phyloP scores from a whole-genome alignment of 2,797 vertebrate genomes.

The Coranthus polyacanthus region DNA sequence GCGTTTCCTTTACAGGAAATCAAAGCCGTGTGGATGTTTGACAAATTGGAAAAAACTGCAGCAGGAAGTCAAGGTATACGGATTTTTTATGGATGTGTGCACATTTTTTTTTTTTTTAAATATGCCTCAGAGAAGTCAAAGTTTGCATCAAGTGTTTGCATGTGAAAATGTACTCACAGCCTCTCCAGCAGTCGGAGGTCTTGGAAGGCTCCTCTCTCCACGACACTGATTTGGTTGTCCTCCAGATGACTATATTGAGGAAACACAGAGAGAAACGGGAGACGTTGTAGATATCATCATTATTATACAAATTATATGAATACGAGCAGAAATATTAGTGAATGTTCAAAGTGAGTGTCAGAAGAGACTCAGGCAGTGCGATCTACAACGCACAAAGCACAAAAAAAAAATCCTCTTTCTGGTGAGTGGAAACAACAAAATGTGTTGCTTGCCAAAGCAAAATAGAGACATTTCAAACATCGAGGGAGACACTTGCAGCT shows the following conservation, averaged over 20 bases:
- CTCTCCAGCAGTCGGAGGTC: slow-evolving; percentile 97
- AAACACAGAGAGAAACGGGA: slow-evolving; percentile 37
- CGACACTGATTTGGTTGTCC: slow-evolving; percentile 96
- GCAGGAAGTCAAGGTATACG: slow-evolving; percentile 28
- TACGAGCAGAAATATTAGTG: background rate
- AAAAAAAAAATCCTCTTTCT: slow-evolving; percentile 51
- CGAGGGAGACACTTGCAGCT: slow-evolving; percentile 39
- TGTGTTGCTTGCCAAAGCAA: slow-evolving; percentile 28
- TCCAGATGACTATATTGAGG: slow-evolving; percentile 90
- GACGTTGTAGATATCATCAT: slow-evolving; percentile 26
- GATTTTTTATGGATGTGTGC: too few species aligned
- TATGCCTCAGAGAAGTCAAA: too few species aligned
- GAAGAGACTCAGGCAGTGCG: too few species aligned
- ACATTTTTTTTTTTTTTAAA: background rate
- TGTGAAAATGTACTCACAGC: slow-evolving; percentile 88
- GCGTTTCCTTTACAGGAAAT: background rate
- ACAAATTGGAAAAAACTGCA: slow-evolving; percentile 1
- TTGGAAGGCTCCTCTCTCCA: slow-evolving; percentile 97
- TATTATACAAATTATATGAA: slow-evolving; percentile 4
- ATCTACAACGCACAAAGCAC: too few species aligned
- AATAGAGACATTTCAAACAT: slow-evolving; percentile 50
- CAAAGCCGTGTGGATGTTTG: slow-evolving; percentile 4
- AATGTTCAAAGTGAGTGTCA: background rate
- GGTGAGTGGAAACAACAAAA: slow-evolving; percentile 34
- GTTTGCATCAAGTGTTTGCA: slow-evolving; percentile 5